phyloP scores from a whole-genome alignment of 2,113 vertebrate genomes.

The Taxidea taxus region DNA sequence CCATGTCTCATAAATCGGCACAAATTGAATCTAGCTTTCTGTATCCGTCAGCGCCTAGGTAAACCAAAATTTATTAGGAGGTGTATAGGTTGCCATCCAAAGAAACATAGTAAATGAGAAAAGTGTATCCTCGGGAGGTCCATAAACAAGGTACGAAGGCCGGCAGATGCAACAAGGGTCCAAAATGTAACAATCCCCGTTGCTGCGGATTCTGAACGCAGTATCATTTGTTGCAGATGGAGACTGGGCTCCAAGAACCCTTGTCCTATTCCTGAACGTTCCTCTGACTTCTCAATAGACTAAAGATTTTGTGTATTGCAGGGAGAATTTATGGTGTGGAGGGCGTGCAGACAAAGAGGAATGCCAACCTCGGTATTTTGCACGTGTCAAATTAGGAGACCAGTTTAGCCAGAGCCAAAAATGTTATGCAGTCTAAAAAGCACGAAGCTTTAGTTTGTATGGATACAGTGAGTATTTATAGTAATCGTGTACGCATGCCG shows the following conservation, averaged over 20 bases:
- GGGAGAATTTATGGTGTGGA: neutral
- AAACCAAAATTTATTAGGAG: constrained; percentile 66
- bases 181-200: neutral
- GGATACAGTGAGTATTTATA: neutral
- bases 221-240: neutral
- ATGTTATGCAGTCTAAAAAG: neutral
- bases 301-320: neutral
- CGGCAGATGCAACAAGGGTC: neutral
- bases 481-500: rapidly evolving
- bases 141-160: neutral
- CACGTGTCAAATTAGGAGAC: neutral
- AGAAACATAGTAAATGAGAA: constrained; percentile 62
- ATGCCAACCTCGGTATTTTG: neutral
- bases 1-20: constrained; percentile 63
- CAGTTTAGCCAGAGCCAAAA: neutral
- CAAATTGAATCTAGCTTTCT: constrained; percentile 70
- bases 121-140: neutral
- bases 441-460: neutral
- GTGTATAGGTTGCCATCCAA: constrained; percentile 53
- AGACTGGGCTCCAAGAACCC: neutral
- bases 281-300: neutral
- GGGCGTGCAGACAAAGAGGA: neutral
- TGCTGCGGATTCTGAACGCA: rapidly evolving
- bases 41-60: constrained; percentile 60
- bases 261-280: neutral